Evolutionary conservation across 2,797 vertebrate species (phyloP).

Genomic region (Mormyrus hasselquistii): DNA sequence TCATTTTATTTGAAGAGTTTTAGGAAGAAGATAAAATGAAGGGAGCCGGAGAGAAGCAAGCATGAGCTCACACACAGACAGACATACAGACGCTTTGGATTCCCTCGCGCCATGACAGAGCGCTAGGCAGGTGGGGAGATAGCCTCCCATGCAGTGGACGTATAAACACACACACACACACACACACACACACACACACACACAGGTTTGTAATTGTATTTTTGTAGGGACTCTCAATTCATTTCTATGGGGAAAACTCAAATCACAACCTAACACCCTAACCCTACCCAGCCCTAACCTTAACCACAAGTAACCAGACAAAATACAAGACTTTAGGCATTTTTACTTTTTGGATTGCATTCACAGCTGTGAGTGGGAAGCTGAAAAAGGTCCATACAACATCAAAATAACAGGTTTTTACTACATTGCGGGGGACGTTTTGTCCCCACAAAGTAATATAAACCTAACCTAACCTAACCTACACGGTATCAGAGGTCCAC

Average conservation of each 20-base stretch:
- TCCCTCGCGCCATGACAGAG: not conserved
- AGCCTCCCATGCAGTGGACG: not conserved
- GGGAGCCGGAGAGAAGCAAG: constrained; percentile 13
- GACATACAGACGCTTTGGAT: not conserved
- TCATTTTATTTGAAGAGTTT: constrained; percentile 18
- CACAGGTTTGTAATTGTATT: not conserved
- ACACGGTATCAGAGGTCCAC: not conserved
- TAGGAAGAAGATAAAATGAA: not conserved
- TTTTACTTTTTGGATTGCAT: not conserved
- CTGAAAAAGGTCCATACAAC: too few relatives aligned
- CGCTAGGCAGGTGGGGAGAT: not conserved
- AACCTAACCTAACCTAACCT: not conserved
- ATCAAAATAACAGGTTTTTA: not conserved
- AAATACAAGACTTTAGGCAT: not conserved
- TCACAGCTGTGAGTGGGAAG: too few relatives aligned
- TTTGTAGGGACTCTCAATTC: not conserved
- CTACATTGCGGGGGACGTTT: not conserved
- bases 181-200: not conserved
- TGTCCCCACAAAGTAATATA: not conserved
- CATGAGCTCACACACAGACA: constrained; percentile 15
- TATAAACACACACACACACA: not conserved
- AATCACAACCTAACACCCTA: not conserved
- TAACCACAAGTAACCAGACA: not conserved
- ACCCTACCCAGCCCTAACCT: not conserved
- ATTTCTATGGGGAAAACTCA: not conserved